Evolutionary conservation across 2,113 vertebrate genomes (phyloP), one percentile per base, ranked within the genome.

Genomic region (Sturnus vulgaris): DNA sequence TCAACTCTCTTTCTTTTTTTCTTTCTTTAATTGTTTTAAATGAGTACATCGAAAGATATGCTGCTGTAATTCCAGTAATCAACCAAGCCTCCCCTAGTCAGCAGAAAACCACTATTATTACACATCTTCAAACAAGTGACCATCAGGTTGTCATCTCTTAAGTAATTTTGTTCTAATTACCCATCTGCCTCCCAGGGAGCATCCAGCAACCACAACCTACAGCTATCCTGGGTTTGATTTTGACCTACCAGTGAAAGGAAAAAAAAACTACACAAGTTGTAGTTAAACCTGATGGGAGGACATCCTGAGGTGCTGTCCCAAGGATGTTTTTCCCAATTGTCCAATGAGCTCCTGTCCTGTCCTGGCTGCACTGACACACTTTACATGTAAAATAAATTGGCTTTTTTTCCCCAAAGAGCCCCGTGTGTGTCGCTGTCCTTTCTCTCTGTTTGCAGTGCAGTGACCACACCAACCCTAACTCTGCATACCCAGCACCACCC

Each of bases 131-230:
- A 23, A 27, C 46, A 47, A 40, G 0, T 68, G 60, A 57, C 20
- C 60, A 37, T 33, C 69, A 27, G 61, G 11, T 28, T 40, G 1
- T 66, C 49, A 49, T 19, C 65, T 75, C 52, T 49, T 23, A 52
- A 49, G 28, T 44, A 10, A 31, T 61, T 87, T 60, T 30, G 15
- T 53, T 52, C 52, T 61, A 56, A 82, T 65, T 63, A 82, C 53
- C 21, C 35, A 11, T 31, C 21, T 57, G 53, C 28, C 40, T 71
- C 71, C n/a, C 3, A 12, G 39, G 50, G 42, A 88, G 37, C 37
- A 18, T 1, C 12, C 12, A 33, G 33, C 3, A 0, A 31, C 18
- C 7, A 5, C 56, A 3, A 12, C 14, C 53, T 13, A 44, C 61
- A 64, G 66, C 53, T 18, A 2, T 30, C 39, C 55, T 52, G 81